A percentile compares a stretch with the other conserved stretches of the same genome.
These are phyloP conservation scores for Perca flavescens DNA, from an alignment of 2,113 vertebrate genomes.

Conservation along the genomic window DNA sequence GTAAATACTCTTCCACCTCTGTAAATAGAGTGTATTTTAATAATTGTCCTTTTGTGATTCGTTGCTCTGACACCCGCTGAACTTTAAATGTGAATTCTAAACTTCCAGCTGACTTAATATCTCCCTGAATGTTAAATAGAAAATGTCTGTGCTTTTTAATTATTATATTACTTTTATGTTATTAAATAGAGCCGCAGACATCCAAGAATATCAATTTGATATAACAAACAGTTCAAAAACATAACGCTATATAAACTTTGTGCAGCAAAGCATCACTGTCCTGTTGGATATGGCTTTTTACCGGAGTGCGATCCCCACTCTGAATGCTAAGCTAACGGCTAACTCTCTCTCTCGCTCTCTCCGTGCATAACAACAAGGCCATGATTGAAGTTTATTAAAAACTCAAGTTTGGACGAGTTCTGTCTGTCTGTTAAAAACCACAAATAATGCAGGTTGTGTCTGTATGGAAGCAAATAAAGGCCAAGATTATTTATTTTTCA, in stretches of 20 bases:
- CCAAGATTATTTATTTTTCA: too few relatives aligned
- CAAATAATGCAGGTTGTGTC: not conserved
- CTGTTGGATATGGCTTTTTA: constrained; percentile 84
- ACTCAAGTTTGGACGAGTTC: not conserved
- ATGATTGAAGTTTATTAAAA: not conserved
- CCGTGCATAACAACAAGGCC: constrained; percentile 88
- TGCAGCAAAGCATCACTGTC: constrained; percentile 90
- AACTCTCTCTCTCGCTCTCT: constrained; percentile 49
- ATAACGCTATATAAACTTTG: constrained; percentile 87
- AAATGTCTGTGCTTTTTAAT: constrained; percentile 40
- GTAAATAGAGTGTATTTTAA: not conserved
- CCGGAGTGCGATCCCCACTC: constrained; percentile 78
- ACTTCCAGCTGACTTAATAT: constrained; percentile 17
- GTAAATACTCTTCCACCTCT: not conserved
- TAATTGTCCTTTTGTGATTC: not conserved
- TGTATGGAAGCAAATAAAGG: constrained; percentile 29
- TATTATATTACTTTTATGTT: constrained; percentile 81
- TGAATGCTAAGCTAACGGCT: constrained; percentile 83
- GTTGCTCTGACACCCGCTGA: constrained; percentile 28
- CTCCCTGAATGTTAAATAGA: constrained; percentile 62
- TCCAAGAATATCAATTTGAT: constrained; percentile 93
- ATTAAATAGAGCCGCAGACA: constrained; percentile 91
- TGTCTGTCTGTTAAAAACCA: not conserved
- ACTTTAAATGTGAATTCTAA: not conserved
- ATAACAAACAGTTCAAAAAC: constrained; percentile 80